Evolutionary conservation across 2,888 invertebrate genomes (phyloP).

Genomic region (Vesta saturnalis): DNA sequence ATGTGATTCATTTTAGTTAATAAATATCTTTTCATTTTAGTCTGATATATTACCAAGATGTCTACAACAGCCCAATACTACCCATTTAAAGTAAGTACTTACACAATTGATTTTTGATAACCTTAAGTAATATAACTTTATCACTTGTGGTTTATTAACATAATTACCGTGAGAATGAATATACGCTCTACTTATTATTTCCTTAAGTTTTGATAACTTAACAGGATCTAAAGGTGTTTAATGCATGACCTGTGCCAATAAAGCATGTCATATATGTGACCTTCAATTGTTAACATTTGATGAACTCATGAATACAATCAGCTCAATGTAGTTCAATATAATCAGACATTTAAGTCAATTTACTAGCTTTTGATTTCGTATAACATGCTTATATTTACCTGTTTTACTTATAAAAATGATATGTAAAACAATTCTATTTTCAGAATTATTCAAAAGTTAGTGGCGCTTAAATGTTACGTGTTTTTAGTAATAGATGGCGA

Average conservation of each 20-base stretch:
- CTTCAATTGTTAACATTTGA: conserved; percentile 16
- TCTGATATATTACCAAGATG: conserved; percentile 60
- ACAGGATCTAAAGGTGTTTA: background rate
- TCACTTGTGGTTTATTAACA: conserved; percentile 18
- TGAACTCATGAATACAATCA: background rate
- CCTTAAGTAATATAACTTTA: no score
- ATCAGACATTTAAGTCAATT: no score
- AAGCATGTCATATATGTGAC: conserved; percentile 17
- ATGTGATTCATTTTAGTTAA: background rate
- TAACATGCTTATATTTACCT: no score
- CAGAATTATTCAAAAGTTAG: no score
- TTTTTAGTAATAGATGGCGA: no score
- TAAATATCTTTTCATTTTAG: conserved; percentile 24
- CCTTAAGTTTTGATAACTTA: conserved; percentile 4
- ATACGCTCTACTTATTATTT: background rate
- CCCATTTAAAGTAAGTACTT: conserved; percentile 82
- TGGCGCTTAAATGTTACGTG: no score
- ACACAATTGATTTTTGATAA: background rate
- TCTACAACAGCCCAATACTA: conserved; percentile 78
- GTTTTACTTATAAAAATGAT: no score
- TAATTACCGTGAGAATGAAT: background rate
- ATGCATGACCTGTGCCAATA: conserved; percentile 24
- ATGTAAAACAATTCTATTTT: no score
- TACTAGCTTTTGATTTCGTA: no score
- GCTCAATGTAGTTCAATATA: no score